phyloP scores from a whole-genome alignment of 2,113 vertebrate species.

The Corydoras maculifer region DNA sequence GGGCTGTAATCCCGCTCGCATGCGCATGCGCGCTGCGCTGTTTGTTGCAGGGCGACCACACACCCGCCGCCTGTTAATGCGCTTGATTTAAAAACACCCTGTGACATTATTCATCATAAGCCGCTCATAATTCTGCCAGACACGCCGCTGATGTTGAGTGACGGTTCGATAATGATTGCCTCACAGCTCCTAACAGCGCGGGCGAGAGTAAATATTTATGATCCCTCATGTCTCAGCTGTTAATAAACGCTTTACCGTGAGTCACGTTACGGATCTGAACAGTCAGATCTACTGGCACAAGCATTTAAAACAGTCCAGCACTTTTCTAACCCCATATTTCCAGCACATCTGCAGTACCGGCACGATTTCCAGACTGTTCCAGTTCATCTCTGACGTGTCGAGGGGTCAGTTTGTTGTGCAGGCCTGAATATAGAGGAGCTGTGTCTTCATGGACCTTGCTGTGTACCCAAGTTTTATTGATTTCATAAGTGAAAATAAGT shows the following conservation, averaged over 20 bases:
- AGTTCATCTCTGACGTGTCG: too few species aligned
- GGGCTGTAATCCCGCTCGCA: constrained; percentile 37
- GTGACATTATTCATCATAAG: constrained; percentile 33
- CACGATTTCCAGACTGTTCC: too few species aligned
- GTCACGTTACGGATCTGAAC: background rate
- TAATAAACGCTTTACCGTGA: constrained; percentile 17
- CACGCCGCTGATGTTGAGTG: constrained; percentile 28
- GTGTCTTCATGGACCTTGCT: too few species aligned
- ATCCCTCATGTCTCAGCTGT: constrained; percentile 25
- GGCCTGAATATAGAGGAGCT: too few species aligned
- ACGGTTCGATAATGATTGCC: constrained; percentile 28
- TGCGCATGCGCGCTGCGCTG: background rate
- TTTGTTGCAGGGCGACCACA: background rate
- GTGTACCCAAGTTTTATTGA: too few species aligned
- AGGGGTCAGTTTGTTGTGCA: too few species aligned
- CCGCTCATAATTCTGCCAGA: constrained; percentile 41
- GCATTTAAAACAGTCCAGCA: too few species aligned
- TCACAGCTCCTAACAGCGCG: constrained; percentile 10
- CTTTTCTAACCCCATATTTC: too few species aligned
- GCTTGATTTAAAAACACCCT: constrained; percentile 24
- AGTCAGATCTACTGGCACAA: background rate
- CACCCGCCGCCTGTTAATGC: constrained; percentile 16
- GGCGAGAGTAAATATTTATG: constrained; percentile 24
- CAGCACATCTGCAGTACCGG: too few species aligned
- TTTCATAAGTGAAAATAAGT: too few species aligned